phyloP scores from a whole-genome alignment of 2,888 invertebrate species.

The Caenorhabditis japonica region DNA sequence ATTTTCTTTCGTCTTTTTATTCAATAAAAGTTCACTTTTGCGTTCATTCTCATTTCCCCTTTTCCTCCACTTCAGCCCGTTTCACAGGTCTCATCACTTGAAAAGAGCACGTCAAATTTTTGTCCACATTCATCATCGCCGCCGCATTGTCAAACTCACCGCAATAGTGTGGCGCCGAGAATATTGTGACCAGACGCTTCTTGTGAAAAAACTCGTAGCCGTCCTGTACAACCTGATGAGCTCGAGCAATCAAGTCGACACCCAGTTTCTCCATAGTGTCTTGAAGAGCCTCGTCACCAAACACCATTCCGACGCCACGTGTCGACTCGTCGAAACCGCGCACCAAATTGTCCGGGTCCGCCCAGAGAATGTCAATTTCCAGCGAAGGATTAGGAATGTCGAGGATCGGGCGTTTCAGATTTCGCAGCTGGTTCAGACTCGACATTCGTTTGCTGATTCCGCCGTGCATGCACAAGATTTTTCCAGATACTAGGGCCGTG shows the following conservation, averaged over 20 bases:
- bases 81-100: constrained; percentile 41
- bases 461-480: constrained; percentile 71
- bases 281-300: constrained; percentile 80
- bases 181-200: constrained; percentile 64
- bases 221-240: constrained; percentile 80
- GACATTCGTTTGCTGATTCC: constrained; percentile 60
- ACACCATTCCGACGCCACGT: constrained; percentile 81
- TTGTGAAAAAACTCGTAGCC: constrained; percentile 81
- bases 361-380: constrained; percentile 79
- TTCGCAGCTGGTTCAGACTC: constrained; percentile 58
- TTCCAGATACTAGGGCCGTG: constrained; percentile 58
- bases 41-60: too few species aligned
- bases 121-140: constrained; percentile 72
- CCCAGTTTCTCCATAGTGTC: constrained; percentile 58
- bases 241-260: constrained; percentile 68
- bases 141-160: constrained; percentile 70
- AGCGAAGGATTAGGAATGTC: constrained; percentile 76
- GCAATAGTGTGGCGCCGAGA: constrained; percentile 66
- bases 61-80: neutral
- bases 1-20: too few species aligned
- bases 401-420: constrained; percentile 54
- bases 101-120: constrained; percentile 68
- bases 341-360: constrained; percentile 77
- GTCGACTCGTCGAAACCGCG: constrained; percentile 62
- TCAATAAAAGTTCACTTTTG: too few species aligned